Conservation (phyloP, 2,797 vertebrate genomes). For the Pagetopsis macropterus region DNA sequence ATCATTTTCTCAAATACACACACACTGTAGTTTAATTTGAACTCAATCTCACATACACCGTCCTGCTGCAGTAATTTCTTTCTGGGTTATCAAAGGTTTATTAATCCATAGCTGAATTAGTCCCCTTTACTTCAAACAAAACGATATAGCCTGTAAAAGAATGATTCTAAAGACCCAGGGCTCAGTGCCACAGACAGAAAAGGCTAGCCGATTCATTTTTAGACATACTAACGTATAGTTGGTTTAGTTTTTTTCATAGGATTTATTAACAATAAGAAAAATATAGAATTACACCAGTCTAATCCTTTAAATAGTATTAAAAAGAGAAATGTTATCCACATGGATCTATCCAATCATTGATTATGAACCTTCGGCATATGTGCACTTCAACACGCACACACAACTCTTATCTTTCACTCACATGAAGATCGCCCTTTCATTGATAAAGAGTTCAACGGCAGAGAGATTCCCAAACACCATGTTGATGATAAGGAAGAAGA, state of each 20-base stretch:
- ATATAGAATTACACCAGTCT: background rate
- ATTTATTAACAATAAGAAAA: no score
- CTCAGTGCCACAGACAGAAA: background rate
- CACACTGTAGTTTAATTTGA: background rate
- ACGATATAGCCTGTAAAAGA: no score
- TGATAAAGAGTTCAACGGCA: conserved; percentile 84
- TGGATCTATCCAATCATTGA: background rate
- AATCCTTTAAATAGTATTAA: background rate
- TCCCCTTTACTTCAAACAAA: background rate
- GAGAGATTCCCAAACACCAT: conserved; percentile 88
- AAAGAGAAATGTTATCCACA: background rate
- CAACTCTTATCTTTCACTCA: conserved; percentile 56
- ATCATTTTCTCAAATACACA: background rate
- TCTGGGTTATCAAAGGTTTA: background rate
- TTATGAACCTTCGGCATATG: background rate
- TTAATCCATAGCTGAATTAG: background rate
- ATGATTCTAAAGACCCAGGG: no score
- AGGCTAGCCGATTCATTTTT: background rate
- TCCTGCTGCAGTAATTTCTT: background rate
- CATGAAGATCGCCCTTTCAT: conserved; percentile 77
- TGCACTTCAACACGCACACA: background rate
- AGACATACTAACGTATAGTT: background rate
- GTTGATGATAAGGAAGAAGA: conserved; percentile 86
- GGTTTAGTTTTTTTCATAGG: background rate
- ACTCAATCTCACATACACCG: background rate